Evolutionary conservation across 2,888 invertebrate species (phyloP).

Genomic region (Acleris sparsana): DNA sequence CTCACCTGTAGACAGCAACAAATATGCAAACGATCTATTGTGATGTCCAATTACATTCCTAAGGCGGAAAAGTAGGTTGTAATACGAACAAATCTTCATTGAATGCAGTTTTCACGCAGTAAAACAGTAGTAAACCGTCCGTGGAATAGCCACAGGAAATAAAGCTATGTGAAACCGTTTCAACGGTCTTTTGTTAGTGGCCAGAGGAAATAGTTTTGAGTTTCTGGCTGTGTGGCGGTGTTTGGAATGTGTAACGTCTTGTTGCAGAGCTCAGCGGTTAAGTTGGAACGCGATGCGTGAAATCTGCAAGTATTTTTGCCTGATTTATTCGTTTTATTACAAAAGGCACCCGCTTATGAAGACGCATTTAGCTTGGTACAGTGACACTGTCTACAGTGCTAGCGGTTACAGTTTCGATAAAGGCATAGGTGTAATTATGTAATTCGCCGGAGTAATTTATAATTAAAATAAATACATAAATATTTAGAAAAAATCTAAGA

Average conservation of each 20-base stretch:
- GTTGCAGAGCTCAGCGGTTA: neutral
- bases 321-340: too few relatives aligned
- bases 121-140: slow-evolving; percentile 15
- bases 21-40: slow-evolving; percentile 30
- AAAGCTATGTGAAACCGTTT: slow-evolving; percentile 24
- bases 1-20: neutral
- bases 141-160: slow-evolving; percentile 26
- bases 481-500: too few relatives aligned
- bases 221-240: slow-evolving; percentile 3
- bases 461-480: too few relatives aligned
- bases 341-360: too few relatives aligned
- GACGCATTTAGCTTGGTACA: too few relatives aligned
- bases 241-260: neutral
- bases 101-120: slow-evolving; percentile 33
- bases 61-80: slow-evolving; percentile 35
- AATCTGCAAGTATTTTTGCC: too few relatives aligned
- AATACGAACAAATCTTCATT: slow-evolving; percentile 39
- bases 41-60: slow-evolving; percentile 29
- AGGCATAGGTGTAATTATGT: too few relatives aligned
- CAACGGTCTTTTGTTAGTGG: slow-evolving; percentile 26
- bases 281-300: too few relatives aligned
- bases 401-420: too few relatives aligned
- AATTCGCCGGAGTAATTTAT: too few relatives aligned
- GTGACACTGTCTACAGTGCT: too few relatives aligned
- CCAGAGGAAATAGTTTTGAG: slow-evolving; percentile 1